Conservation (phyloP, 2,113 vertebrate genomes). For the Xenopus tropicalis region DNA sequence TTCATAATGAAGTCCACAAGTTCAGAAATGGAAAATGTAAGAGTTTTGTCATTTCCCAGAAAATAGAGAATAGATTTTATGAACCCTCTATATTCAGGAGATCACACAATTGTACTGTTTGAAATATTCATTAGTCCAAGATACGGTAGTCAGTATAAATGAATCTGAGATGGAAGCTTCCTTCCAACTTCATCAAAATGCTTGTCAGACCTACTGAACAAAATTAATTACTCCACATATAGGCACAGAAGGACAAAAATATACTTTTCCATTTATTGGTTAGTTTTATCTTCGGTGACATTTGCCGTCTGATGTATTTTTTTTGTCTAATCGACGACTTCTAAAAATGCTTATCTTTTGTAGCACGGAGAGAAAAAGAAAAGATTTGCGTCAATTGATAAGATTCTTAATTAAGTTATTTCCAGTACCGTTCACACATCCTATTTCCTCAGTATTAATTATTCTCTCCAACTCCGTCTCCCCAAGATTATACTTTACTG, state of each 20-base stretch:
- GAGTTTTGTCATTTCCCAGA: slow-evolving; percentile 26
- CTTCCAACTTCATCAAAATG: slow-evolving; percentile 12
- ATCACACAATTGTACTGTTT: slow-evolving; percentile 25
- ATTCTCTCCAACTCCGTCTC: too few species aligned
- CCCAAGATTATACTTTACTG: too few species aligned
- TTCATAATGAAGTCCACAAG: slow-evolving; percentile 3
- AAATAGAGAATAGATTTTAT: slow-evolving; percentile 32
- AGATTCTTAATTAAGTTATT: too few species aligned
- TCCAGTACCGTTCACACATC: too few species aligned
- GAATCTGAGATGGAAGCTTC: slow-evolving; percentile 24
- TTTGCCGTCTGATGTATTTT: too few species aligned
- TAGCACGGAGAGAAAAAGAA: too few species aligned
- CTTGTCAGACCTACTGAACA: slow-evolving; percentile 1
- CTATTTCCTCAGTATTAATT: too few species aligned
- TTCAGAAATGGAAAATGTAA: slow-evolving; percentile 16
- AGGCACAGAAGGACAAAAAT: not conserved
- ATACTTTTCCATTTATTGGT: not conserved
- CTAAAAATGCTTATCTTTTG: too few species aligned
- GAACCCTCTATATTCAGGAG: slow-evolving; percentile 26
- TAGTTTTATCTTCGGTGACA: too few species aligned
- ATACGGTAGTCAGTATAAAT: slow-evolving; percentile 29
- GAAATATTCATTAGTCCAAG: slow-evolving; percentile 34
- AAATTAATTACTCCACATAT: slow-evolving; percentile 3
- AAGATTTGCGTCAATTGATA: too few species aligned
- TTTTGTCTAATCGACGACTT: too few species aligned